Base-by-base conservation (phyloP, 2,797 vertebrate genomes). In the Smutsia gigantea region DNA sequence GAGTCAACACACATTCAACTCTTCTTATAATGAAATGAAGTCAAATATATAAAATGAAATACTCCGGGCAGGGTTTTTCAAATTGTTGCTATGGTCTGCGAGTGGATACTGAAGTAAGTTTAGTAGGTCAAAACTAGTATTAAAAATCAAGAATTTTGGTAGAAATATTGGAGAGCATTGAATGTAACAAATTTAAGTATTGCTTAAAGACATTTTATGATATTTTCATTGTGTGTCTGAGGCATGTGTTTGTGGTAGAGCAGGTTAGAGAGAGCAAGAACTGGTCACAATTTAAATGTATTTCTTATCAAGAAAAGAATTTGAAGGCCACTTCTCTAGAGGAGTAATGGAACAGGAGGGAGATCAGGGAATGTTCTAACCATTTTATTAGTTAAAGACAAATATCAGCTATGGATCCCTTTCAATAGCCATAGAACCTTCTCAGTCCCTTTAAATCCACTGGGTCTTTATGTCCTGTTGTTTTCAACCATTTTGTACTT, bases 31-130 rank as follows among this genome's bases (percentile, higher is more conserved):
- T 57, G 29, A 93, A 69, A n/a, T n/a, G n/a, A n/a, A n/a, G 25
- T 92, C 86, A 94, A 94, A 86, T 61, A 86, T 57, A 64, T 83
- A 55, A 96, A 94, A 69, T n/a, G 39, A 93, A 87, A 92, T 9
- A 31, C 23, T 59, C 49, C 27, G 31, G 49, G 9, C 9, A 93
- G 42, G 31, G 25, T 78, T 92, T 96, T 55, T 78, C 51, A 94
- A 78, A 68, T 39, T 90, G 1, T 51, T 74, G 29, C 78, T 81
- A 66, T 0, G 1, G 69, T 83, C 27, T 87, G 2, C 68, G 69
- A 79, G 25, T 74, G 23, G 13, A 72, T 87, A 59, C 25, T 72
- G 1, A 96, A 95, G 74, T 90, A 18, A 83, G 46, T 74, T 82
- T 90, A 87, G 49, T 68, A 83, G 17, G 12, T 92, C 34, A 86